Base-by-base conservation (phyloP, 2,797 vertebrate genomes). In the Aselliscus stoliczkanus region DNA sequence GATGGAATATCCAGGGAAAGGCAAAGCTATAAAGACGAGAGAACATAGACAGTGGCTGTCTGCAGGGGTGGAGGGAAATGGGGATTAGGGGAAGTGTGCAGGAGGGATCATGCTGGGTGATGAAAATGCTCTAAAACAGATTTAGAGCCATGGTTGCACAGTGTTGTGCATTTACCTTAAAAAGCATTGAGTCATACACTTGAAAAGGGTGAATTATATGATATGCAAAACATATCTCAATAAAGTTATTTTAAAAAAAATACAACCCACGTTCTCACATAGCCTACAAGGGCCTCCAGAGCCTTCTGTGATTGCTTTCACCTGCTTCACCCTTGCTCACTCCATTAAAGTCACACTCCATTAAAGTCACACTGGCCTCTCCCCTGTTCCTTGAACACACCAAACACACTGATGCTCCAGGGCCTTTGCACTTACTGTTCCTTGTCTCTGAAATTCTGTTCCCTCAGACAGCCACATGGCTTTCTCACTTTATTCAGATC, bases 1-100 rank as follows among this genome's bases (percentile, higher is more conserved):
- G 7, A 37, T 5, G 15, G 37, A 37, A 47, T 11, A 25, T 52
- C 34, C 23, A 25, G 47, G n/a, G 56, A 54, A 54, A 82, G 17
- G 34, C 20, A 34, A 44, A 18, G 75, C 50, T 29, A 0, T 8
- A 4, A 37, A 34, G 31, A 11, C 5, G 5, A 23, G 50, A 44
- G 12, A 39, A 23, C 4, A 73, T 2, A n/a, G 75, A 52, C 1
- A 42, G 60, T 9, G 69, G 44, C 50, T 31, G 73, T 50, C 52
- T 31, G 56, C 4, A 0, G 18, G n/a, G 50, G 29, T 1, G 2
- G 27, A 56, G 18, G 20, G 52, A 25, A 15, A 25, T 1, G 6
- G 23, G 21, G 20, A 27, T 29, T n/a, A 77, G 7, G 4, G 18
- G 27, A 54, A 27, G 27, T 8, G 4, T 25, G 8, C n/a, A 0